Evolutionary conservation across 1,140 invertebrate species (phyloP).

Genomic region (Nautilus pompilius): DNA sequence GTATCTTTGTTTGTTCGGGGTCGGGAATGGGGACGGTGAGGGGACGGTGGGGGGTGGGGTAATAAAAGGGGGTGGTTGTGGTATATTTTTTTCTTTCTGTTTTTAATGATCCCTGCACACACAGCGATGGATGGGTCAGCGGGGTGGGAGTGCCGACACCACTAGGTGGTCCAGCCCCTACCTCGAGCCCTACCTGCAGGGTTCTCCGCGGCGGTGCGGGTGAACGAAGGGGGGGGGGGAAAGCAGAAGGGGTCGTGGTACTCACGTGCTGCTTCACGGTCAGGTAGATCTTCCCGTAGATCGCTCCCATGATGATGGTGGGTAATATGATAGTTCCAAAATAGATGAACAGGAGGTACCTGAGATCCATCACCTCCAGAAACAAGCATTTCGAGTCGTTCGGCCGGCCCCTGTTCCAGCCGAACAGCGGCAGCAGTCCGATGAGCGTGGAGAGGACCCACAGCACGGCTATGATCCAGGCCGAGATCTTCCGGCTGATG

Average conservation of each 20-base stretch:
- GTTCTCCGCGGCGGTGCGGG: too few species aligned
- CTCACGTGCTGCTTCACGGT: conserved; percentile 83
- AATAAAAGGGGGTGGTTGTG: too few species aligned
- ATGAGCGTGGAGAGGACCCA: conserved; percentile 78
- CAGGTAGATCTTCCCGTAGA: conserved; percentile 83
- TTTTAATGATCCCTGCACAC: too few species aligned
- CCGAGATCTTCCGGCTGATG: conserved; percentile 77
- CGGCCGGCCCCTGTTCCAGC: conserved; percentile 71
- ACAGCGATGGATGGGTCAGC: too few species aligned
- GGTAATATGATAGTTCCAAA: conserved; percentile 86
- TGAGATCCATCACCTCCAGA: conserved; percentile 80
- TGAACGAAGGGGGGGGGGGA: not conserved
- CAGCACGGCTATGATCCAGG: conserved; percentile 79
- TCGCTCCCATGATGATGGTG: conserved; percentile 74
- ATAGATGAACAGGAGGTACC: conserved; percentile 83
- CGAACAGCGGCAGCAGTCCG: conserved; percentile 78
- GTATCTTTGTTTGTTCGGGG: too few species aligned
- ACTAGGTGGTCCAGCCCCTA: too few species aligned
- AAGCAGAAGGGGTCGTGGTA: conserved; percentile 44
- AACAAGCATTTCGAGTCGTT: conserved; percentile 70
- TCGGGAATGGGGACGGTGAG: too few species aligned
- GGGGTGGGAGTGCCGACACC: too few species aligned
- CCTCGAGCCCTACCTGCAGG: too few species aligned
- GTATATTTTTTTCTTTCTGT: too few species aligned
- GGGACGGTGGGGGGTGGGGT: too few species aligned